phyloP scores from a whole-genome alignment of 2,888 invertebrate genomes.

The Belgica antarctica region DNA sequence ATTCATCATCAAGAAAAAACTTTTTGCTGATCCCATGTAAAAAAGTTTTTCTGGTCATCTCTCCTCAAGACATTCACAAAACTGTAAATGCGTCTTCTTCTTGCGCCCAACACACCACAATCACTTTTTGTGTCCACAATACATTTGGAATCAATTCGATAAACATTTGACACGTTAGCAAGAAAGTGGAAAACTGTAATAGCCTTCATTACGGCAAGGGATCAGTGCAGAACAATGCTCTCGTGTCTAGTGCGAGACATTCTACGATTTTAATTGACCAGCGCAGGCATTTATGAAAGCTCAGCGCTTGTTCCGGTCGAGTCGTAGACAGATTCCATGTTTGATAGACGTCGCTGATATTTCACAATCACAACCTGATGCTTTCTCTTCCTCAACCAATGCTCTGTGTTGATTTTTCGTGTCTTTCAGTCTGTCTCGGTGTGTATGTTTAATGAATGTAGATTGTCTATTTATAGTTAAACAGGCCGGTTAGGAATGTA shows the following conservation, averaged over 20 bases:
- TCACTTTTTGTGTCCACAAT: neutral
- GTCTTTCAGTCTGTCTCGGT: too few relatives aligned
- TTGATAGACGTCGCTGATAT: too few relatives aligned
- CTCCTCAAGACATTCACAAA: conserved; percentile 2
- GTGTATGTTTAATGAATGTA: conserved; percentile 36
- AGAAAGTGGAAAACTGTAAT: conserved; percentile 20
- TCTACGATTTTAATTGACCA: neutral
- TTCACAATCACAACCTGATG: conserved; percentile 6
- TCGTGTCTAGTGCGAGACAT: neutral
- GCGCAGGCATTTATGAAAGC: too few relatives aligned
- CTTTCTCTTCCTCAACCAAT: neutral
- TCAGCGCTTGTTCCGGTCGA: too few relatives aligned
- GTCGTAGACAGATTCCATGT: too few relatives aligned
- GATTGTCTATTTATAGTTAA: conserved; percentile 35
- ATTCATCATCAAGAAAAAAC: conserved; percentile 16
- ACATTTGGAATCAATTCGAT: conserved; percentile 12
- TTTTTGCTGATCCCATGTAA: conserved; percentile 8
- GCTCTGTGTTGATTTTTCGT: neutral
- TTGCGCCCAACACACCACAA: neutral
- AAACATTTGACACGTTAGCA: conserved; percentile 41
- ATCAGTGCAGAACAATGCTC: neutral
- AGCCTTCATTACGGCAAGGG: neutral
- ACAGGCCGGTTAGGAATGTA: conserved; percentile 42
- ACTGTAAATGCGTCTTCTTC: neutral
- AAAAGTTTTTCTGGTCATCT: conserved; percentile 22